Evolutionary conservation across 1,140 invertebrate species (phyloP).

Genomic region (Polypedilum pembai): DNA sequence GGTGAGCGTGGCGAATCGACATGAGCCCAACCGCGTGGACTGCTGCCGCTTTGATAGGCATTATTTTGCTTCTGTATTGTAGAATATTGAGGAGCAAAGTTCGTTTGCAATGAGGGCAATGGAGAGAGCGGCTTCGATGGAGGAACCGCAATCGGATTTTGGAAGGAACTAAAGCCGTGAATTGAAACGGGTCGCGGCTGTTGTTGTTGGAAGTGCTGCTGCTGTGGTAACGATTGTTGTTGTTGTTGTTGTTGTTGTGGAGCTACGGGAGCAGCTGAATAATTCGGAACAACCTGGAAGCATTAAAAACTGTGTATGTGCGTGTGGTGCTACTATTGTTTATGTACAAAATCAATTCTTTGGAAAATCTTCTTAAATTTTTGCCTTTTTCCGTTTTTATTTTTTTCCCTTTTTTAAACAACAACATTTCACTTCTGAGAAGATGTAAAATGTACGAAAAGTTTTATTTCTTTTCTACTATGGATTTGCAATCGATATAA

Average conservation of each 20-base stretch:
- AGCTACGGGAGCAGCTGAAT: not conserved
- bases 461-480: too few relatives aligned
- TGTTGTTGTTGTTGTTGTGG: not conserved
- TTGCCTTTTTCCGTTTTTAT: too few relatives aligned
- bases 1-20: conserved; percentile 14
- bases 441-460: too few relatives aligned
- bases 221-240: not conserved
- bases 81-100: not conserved
- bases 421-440: too few relatives aligned
- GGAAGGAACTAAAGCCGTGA: not conserved
- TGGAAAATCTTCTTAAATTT: not conserved
- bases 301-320: not conserved
- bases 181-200: conserved; percentile 13
- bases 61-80: not conserved
- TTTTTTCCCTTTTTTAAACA: too few relatives aligned
- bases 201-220: not conserved
- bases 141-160: not conserved
- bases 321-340: not conserved
- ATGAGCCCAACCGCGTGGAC: conserved; percentile 28
- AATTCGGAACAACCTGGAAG: not conserved
- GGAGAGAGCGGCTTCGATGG: not conserved
- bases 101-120: not conserved
- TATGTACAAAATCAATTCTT: not conserved
- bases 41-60: not conserved
- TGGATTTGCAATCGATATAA: too few relatives aligned